Evolutionary conservation across 2,888 invertebrate genomes (phyloP), one percentile per base, ranked within the genome.

Genomic region (Psylliodes chrysocephalus): DNA sequence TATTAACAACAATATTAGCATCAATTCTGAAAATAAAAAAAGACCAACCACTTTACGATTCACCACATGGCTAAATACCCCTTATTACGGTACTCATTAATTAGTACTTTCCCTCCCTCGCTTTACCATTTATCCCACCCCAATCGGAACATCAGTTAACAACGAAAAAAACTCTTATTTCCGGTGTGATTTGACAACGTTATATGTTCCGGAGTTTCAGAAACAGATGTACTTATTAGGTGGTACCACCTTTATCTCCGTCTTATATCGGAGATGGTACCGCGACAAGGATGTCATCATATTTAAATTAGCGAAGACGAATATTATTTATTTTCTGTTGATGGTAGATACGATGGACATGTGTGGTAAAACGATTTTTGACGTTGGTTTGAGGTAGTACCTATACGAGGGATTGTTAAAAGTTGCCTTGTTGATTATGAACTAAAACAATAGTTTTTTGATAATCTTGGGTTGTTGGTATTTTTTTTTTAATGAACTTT

Each of bases 181-280:
- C 75, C 75, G 74, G 74, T 63, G 59, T 64, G 72, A 72, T 74
- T 73, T 75, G 74, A 74, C 75, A 73, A 71, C 71, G 67, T 66
- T 47, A n/a, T 25, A 19, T 74, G 73, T 75, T 73, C 71, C 70
- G 72, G 71, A 15, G 47, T 62, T 68, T 70, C 68, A n/a, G 70
- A 70, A 73, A 75, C 76, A 77, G 75, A 77, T 77, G 76, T 77
- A 77, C 76, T 77, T 75, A 77, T 77, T 77, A 77, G 74, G 69
- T 22, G 47, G 49, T 47, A 68, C 52, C n/a, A 46, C 54, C 53
- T 66, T 69, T 74, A 76, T 76, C 60, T 64, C 68, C 73, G 76
- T 77, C 76, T 72, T 70, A n/a, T 71, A 72, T 74, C 70, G 64
- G 53, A 72, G 72, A 73, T 73, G 70, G 69, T 69, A 72, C 69